Evolutionary conservation across 2,888 invertebrate species (phyloP).

Genomic region (Altica lythri): DNA sequence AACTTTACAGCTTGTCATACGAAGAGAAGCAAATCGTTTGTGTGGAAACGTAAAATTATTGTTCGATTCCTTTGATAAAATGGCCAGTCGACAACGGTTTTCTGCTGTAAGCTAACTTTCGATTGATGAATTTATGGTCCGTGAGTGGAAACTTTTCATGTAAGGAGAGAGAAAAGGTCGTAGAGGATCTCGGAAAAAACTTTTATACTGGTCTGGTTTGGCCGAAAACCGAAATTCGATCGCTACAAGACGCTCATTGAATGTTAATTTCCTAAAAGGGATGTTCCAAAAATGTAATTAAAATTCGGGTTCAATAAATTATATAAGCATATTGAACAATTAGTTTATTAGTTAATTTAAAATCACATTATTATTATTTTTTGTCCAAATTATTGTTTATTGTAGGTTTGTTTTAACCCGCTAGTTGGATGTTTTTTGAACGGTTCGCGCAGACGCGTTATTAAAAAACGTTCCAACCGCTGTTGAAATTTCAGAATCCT

Average conservation of each 20-base stretch:
- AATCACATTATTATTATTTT: too few species aligned
- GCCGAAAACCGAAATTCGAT: slow-evolving; percentile 2
- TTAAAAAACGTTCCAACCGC: too few species aligned
- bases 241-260: slow-evolving; percentile 11
- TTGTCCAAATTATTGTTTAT: too few species aligned
- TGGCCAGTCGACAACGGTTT: slow-evolving; percentile 28
- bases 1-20: slow-evolving; percentile 30
- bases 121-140: slow-evolving; percentile 28
- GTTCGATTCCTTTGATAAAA: slow-evolving; percentile 30
- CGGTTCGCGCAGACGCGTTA: too few species aligned
- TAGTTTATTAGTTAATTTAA: too few species aligned
- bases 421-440: too few species aligned
- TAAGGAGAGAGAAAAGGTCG: slow-evolving; percentile 17
- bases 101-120: slow-evolving; percentile 22
- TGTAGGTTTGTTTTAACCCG: too few species aligned
- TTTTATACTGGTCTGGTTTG: slow-evolving; percentile 13
- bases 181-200: slow-evolving; percentile 9
- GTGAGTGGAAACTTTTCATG: slow-evolving; percentile 25
- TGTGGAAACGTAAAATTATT: slow-evolving; percentile 28
- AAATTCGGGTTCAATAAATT: background rate
- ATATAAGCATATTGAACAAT: too few species aligned
- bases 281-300: background rate
- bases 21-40: slow-evolving; percentile 29
- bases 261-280: slow-evolving; percentile 4
- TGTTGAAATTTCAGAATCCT: too few species aligned